Base-by-base conservation (phyloP, 2,797 vertebrate genomes). In the Cossypha caffra region DNA sequence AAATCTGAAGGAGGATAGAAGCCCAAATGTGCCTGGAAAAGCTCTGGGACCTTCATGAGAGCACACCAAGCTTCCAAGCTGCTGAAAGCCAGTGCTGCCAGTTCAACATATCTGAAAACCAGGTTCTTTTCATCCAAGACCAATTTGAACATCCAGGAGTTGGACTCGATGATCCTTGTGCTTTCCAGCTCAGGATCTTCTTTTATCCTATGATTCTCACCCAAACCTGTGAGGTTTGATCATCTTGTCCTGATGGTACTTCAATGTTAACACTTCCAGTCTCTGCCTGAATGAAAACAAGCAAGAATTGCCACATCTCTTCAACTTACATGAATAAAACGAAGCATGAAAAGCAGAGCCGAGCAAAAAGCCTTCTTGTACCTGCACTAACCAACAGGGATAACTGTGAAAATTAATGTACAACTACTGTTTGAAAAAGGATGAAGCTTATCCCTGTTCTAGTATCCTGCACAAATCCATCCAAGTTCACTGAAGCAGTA, bases 391-490 rank as follows among this genome's bases (percentile, higher is more conserved):
- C 86, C 19, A 90, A 78, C 66, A 75, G 0, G 8, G 37, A 45
- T 25, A 86, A 38, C 62, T 76, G 68, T 43, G 67, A 91, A 94
- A 91, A 96, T 83, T 66, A 69, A 94, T 59, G 69, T 67, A 86
- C 90, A 90, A 62, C 33, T 48, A 47, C 61, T 69, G 73, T 57
- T 73, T 88, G 68, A 52, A 91, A 78, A 69, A 73, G 16, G 33
- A 72, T 88, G 66, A 83, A 55, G 69, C 51, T 88, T 55, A 81
- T 95, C 48, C 47, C 26, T 58, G 54, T 81, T 90, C 75, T 59
- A 86, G 62, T 3, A 91, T 58, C 55, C 62, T 94, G 82, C 79
- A 95, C 64, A 95, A 95, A 86, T 88, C 81, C 61, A 71, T 42
- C 86, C 76, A 90, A 88, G 72, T 80, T 85, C 89, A 94, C 58